Evolutionary conservation across 2,888 invertebrate species (phyloP), one percentile per base, ranked within the genome.

Genomic region (Actias luna): DNA sequence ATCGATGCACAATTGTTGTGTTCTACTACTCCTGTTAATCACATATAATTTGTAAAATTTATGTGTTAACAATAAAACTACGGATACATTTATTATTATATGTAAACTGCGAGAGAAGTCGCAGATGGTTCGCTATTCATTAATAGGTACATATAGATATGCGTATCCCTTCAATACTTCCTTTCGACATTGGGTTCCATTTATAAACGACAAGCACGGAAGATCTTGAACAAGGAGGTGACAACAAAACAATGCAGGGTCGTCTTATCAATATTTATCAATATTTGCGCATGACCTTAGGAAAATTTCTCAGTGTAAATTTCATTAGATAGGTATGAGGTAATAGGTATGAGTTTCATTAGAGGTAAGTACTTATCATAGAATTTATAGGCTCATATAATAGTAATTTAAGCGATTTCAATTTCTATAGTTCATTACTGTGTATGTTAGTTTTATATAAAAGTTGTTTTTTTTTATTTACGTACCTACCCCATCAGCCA

Each of bases 271-370:
- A 66, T 66, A 60, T 67, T 68, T 76, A 76, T 79, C 80, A 88
- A 86, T 85, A 85, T 87, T 87, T 81, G 72, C 75, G 64, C 69
- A 68, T 75, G 77, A 83, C 86, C 88, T 88, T 85, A 82, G 77
- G 79, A 75, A 79, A 77, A 76, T 79, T 78, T 81, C 79, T 72
- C 65, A 69, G 67, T 70, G 42, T 63, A 71, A 64, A 65, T 68
- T 50, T 50, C 22, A 50, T 25, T 22, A 50, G 22, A 50, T 14
- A 25, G 55, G 16, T 55, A 55, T 55, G 29, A 55, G n/a, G n/a
- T n/a, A n/a, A n/a, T n/a, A n/a, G n/a, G n/a, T n/a, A n/a, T n/a
- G n/a, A n/a, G n/a, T n/a, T n/a, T n/a, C n/a, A n/a, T n/a, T n/a
- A n/a, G n/a, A n/a, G n/a, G n/a, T n/a, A 55, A 29, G 29, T 55